phyloP scores from a whole-genome alignment of 2,797 vertebrate species.

The Chaetophractus vellerosus region DNA sequence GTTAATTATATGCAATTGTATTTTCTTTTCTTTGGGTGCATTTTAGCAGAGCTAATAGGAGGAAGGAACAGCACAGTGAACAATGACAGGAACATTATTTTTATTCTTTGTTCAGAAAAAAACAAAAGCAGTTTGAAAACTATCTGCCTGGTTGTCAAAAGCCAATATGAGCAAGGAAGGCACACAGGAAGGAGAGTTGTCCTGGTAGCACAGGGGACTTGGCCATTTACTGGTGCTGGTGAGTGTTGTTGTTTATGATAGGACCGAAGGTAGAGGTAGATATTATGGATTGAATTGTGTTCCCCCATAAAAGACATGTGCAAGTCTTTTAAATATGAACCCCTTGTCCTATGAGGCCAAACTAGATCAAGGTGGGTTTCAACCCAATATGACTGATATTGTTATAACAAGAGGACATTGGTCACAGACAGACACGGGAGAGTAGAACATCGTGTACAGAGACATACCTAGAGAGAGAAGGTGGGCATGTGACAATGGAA shows the following conservation, averaged over 20 bases:
- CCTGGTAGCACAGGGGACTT: neutral
- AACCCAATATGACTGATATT: no score
- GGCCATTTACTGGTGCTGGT: neutral
- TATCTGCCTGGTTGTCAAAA: slow-evolving; percentile 65
- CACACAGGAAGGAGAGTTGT: neutral
- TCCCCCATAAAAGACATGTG: neutral
- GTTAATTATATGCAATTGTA: slow-evolving; percentile 79
- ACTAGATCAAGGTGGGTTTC: no score
- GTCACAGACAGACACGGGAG: no score
- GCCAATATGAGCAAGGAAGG: neutral
- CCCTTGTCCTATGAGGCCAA: neutral
- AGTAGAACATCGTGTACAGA: no score
- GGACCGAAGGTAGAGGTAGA: neutral
- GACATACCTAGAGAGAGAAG: no score
- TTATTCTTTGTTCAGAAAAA: slow-evolving; percentile 62
- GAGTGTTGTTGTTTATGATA: no score
- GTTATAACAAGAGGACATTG: no score
- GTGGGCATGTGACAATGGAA: no score
- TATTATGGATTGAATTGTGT: no score
- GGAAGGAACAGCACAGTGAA: slow-evolving; percentile 70
- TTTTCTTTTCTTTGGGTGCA: slow-evolving; percentile 82
- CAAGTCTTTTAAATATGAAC: neutral
- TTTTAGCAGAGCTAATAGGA: slow-evolving; percentile 79
- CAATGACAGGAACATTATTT: slow-evolving; percentile 76
- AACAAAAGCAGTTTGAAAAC: slow-evolving; percentile 73